Evolutionary conservation across 2,888 invertebrate species (phyloP).

Genomic region (Agonopterix subpropinquella): DNA sequence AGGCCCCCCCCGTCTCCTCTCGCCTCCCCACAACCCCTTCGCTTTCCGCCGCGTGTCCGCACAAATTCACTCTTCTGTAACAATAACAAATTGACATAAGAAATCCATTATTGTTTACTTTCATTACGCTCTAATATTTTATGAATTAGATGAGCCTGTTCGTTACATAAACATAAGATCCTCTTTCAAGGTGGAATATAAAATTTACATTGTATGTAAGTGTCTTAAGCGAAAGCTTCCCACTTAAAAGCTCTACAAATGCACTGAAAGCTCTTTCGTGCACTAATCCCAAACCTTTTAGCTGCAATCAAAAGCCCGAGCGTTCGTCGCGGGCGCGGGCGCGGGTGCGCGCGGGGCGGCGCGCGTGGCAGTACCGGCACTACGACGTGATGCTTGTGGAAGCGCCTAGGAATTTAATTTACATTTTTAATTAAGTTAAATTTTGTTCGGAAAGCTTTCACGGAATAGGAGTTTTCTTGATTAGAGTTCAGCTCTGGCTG

Average conservation of each 20-base stretch:
- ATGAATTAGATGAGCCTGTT: constrained; percentile 8
- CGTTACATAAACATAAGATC: constrained; percentile 19
- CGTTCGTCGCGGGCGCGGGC: constrained; percentile 42
- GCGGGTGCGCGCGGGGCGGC: constrained; percentile 21
- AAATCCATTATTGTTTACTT: background rate
- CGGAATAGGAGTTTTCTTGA: constrained; percentile 75
- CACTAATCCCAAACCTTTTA: constrained; percentile 77
- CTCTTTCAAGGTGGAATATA: constrained; percentile 55
- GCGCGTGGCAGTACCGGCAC: constrained; percentile 15
- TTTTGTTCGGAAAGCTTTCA: constrained; percentile 75
- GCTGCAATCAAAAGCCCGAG: constrained; percentile 76
- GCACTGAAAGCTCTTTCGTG: constrained; percentile 77
- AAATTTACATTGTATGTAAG: constrained; percentile 75
- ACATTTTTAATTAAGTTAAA: constrained; percentile 77
- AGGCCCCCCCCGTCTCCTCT: constrained; percentile 40
- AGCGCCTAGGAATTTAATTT: constrained; percentile 74
- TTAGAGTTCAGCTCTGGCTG: constrained; percentile 72
- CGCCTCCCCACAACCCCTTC: constrained; percentile 45
- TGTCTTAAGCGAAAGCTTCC: constrained; percentile 76
- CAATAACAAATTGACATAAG: constrained; percentile 18
- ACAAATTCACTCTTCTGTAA: constrained; percentile 30
- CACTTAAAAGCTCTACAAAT: constrained; percentile 77
- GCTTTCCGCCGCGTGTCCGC: constrained; percentile 33
- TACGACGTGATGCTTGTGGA: constrained; percentile 71
- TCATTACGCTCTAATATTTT: background rate